These are phyloP conservation scores for Vesta saturnalis DNA, from an alignment of 2,888 invertebrate species.

Conservation along the genomic window DNA sequence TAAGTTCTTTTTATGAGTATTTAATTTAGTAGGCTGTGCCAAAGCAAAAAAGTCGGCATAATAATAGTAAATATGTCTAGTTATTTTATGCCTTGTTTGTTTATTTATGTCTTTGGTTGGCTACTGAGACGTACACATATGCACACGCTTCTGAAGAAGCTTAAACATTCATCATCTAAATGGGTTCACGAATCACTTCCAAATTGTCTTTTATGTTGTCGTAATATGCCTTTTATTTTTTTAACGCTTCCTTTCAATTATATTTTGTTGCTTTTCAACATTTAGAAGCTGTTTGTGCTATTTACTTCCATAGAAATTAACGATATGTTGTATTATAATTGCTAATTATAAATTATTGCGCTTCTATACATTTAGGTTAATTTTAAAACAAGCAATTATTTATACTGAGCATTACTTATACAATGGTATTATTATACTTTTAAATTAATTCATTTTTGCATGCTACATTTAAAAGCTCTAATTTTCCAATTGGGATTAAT, in stretches of 20 bases:
- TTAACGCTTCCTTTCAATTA: conserved; percentile 15
- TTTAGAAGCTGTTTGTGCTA: not conserved
- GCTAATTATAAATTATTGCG: not conserved
- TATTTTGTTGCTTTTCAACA: conserved; percentile 1
- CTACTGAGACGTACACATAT: conserved; percentile 30
- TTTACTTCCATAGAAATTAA: not conserved
- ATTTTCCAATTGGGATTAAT: no score
- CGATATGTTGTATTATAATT: not conserved
- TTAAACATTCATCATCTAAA: conserved; percentile 38
- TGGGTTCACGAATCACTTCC: conserved; percentile 41
- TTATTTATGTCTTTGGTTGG: conserved; percentile 37
- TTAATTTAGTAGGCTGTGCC: conserved; percentile 12
- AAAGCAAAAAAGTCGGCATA: conserved; percentile 13
- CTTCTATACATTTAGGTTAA: not conserved
- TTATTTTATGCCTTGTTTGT: conserved; percentile 30
- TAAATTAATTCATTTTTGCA: no score
- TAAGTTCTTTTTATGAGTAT: conserved; percentile 54
- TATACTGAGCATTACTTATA: not conserved
- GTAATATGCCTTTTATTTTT: conserved; percentile 23
- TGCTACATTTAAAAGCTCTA: no score
- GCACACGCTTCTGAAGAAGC: conserved; percentile 30
- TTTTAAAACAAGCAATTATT: not conserved
- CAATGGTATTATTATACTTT: no score
- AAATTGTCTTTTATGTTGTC: conserved; percentile 37
- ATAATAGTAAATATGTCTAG: conserved; percentile 33